Evolutionary conservation across 2,113 vertebrate genomes (phyloP), one percentile per base, ranked within the genome.

Genomic region (Rhabdomys dilectus): DNA sequence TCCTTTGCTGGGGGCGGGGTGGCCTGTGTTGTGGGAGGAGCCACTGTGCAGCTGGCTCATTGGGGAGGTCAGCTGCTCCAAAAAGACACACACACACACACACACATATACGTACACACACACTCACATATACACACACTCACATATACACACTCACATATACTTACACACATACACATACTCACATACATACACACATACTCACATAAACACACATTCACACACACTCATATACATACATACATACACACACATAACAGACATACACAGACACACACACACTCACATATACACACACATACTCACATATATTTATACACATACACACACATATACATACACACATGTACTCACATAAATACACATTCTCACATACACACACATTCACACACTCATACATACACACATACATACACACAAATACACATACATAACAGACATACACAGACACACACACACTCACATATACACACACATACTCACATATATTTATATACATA

Each of bases 51-150:
- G 68, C 88, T 76, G 22, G 36, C 56, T 51, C 31, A 34, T 81
- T 22, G 34, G 24, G 64, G 89, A 91, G 34, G 58, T 91, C 45
- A 42, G 77, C 80, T 62, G 92, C 36, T 88, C 68, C 36, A 58
- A 22, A 31, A 60, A 62, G 16, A 42, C 13, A 88, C 22, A 26
- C 21, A 17, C 66, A 39, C 3, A 53, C 51, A 21, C 17, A 24
- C 51, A 80, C 39, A 56, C 16, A n/a, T n/a, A n/a, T n/a, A n/a
- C 16, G 19, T 21, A 60, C 21, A 13, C 17, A n/a, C 36, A 24
- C 34, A 26, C 26, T 29, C 24, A 11, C 62, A 29, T 11, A 26
- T 2, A 64, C 13, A 36, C 2, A 70, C 34, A 16, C 34, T 5
- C 64, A 34, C 66, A 68, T 4, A 68, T 13, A 68, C 66, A 5